Evolutionary conservation across 2,888 invertebrate species (phyloP), one percentile per base, ranked within the genome.

Genomic region (Macrophya alboannulata): DNA sequence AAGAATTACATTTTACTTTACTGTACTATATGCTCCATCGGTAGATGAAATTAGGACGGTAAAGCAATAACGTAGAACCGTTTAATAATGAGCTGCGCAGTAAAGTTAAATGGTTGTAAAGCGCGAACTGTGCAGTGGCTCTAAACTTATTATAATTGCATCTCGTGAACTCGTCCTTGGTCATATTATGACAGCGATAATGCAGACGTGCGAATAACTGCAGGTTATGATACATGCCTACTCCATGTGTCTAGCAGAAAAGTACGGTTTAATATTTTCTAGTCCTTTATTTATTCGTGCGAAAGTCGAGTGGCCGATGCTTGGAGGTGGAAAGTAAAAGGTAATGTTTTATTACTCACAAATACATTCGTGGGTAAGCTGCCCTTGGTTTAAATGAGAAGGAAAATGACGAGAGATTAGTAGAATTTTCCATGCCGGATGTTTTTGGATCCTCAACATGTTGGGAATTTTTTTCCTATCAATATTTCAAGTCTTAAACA

Each of bases 81-180:
- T 74, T 43, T 74, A 21, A 45, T n/a, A 74, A 74, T 45, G 72
- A 74, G 45, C 25, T 45, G 72, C 45, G 45, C 25, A 45, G 43
- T 45, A 74, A 74, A 74, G 45, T 45, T 74, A 74, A 74, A 45
- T 43, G 72, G 72, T 45, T 74, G 45, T 74, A 74, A 74, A 74
- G 40, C 21, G 25, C n/a, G 45, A 43, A 74, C 72, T 45, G n/a
- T n/a, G n/a, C 12, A 25, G 15, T 8, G 72, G 43, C 21, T 74
- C 21, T 45, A 74, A 45, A 74, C 43, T 74, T 12, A 21, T 25
- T 62, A 51, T 51, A 51, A 51, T 10, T 68, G 25, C 68, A 68
- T 15, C 31, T 37, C 68, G 25, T 68, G 45, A 0, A 21, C 12
- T 45, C 72, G 21, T 74, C 72, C 43, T 74, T 74, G 21, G 72